Percentiles rank a stretch among this genome's conserved stretches.
Evolutionary conservation across 1,140 invertebrate genomes (phyloP).

Genomic region (Hycleus phaleratus): DNA sequence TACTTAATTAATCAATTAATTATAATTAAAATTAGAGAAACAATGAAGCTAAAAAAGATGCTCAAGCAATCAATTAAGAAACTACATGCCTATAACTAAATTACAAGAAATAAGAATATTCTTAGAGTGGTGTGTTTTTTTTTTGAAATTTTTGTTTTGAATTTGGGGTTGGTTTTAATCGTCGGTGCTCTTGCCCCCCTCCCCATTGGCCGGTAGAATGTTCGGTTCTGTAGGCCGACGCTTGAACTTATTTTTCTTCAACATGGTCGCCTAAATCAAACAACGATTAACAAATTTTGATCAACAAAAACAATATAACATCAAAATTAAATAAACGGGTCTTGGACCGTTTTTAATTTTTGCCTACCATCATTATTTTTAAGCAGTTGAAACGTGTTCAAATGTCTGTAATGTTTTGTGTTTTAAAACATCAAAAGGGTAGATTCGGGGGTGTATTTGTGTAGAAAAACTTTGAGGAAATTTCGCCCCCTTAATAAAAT

Average conservation of each 20-base stretch:
- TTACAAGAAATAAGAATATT: not conserved
- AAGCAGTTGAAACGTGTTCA: not conserved
- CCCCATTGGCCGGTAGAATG: constrained; percentile 60
- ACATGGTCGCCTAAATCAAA: constrained; percentile 65
- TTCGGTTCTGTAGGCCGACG: constrained; percentile 79
- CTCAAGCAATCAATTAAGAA: too few species aligned
- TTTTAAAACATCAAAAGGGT: not conserved
- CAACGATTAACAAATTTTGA: not conserved
- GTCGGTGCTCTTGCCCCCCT: constrained; percentile 54
- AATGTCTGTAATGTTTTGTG: not conserved
- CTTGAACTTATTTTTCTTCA: constrained; percentile 95
- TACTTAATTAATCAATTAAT: too few species aligned
- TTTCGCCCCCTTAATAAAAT: not conserved
- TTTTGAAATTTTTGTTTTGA: too few species aligned
- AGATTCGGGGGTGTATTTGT: not conserved
- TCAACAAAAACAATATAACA: not conserved
- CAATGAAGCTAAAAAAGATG: too few species aligned
- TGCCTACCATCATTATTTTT: not conserved
- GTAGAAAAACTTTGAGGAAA: not conserved
- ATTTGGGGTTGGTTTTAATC: constrained; percentile 34
- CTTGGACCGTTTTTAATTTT: not conserved
- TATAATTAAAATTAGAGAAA: too few species aligned
- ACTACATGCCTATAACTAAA: too few species aligned
- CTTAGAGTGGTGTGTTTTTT: constrained; percentile 14
- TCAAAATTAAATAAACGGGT: not conserved